phyloP scores from a whole-genome alignment of 2,797 vertebrate genomes.

The Squalus acanthias region DNA sequence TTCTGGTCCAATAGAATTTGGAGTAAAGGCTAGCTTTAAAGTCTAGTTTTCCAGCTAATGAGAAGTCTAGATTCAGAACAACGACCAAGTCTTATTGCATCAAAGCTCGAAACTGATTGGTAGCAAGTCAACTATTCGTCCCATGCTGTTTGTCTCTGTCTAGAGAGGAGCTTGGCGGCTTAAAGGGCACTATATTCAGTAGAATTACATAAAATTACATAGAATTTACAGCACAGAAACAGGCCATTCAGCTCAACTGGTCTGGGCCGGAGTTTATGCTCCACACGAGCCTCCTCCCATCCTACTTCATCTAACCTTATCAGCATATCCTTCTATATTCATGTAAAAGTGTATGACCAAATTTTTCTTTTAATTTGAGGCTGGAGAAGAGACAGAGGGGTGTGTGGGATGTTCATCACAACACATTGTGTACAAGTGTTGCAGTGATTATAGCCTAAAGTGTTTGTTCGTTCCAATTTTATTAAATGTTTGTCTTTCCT shows the following conservation, averaged over 20 bases:
- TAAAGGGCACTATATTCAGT: not conserved
- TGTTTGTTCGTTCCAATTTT: not conserved
- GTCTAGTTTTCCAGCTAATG: not conserved
- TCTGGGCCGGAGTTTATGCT: too few relatives aligned
- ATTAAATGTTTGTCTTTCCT: not conserved
- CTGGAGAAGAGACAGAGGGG: not conserved
- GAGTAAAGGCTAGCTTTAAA: not conserved
- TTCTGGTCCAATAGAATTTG: not conserved
- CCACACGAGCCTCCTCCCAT: not conserved
- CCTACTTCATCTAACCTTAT: not conserved
- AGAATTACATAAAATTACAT: not conserved
- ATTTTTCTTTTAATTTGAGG: not conserved
- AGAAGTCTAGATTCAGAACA: not conserved
- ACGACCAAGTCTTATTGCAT: not conserved
- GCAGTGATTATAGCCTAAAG: not conserved
- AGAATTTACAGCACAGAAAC: not conserved
- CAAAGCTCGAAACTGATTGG: not conserved
- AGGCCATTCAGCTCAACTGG: not conserved
- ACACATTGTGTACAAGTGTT: not conserved
- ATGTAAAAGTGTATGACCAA: not conserved
- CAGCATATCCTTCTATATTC: not conserved
- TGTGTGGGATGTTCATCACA: not conserved
- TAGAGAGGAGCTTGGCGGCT: not conserved
- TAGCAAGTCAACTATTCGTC: not conserved
- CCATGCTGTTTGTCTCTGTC: not conserved